Evolutionary conservation across 2,888 invertebrate species (phyloP).

Genomic region (Troides aeacus): DNA sequence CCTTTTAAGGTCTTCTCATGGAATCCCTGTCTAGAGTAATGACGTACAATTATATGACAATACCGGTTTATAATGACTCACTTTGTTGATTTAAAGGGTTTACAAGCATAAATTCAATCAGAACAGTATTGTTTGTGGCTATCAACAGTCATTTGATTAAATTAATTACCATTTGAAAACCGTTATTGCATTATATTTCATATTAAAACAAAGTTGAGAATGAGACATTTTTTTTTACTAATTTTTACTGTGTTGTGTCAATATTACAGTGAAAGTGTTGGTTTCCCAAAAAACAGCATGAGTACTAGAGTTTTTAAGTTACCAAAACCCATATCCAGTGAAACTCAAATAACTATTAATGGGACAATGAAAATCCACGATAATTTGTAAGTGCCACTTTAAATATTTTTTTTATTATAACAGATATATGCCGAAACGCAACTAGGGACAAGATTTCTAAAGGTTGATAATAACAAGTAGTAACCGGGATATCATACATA

Average conservation of each 20-base stretch:
- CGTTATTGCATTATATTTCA: not conserved
- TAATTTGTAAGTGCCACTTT: slow-evolving; percentile 16
- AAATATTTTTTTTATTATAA: too few relatives aligned
- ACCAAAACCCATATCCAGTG: not conserved
- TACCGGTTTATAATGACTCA: slow-evolving; percentile 25
- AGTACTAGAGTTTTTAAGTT: not conserved
- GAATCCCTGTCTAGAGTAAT: slow-evolving; percentile 25
- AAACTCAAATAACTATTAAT: slow-evolving; percentile 18
- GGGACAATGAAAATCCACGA: slow-evolving; percentile 19
- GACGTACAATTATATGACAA: slow-evolving; percentile 25
- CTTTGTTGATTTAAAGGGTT: slow-evolving; percentile 25
- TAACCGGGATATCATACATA: too few relatives aligned
- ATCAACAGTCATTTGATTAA: slow-evolving; percentile 6
- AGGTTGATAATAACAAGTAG: too few relatives aligned
- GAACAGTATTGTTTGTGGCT: slow-evolving; percentile 9
- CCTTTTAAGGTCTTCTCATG: slow-evolving; percentile 5
- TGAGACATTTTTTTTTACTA: slow-evolving; percentile 18
- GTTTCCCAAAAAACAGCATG: not conserved
- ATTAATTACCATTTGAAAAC: slow-evolving; percentile 10
- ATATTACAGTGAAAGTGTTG: slow-evolving; percentile 7
- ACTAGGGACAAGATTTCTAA: too few relatives aligned
- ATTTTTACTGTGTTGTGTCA: slow-evolving; percentile 6
- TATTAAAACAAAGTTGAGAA: slow-evolving; percentile 4
- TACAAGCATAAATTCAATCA: slow-evolving; percentile 18
- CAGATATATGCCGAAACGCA: too few relatives aligned